Percentiles rank a stretch among this genome's conserved stretches.
phyloP scores from a whole-genome alignment of 1,140 invertebrate genomes.

The Megalopta genalis region DNA sequence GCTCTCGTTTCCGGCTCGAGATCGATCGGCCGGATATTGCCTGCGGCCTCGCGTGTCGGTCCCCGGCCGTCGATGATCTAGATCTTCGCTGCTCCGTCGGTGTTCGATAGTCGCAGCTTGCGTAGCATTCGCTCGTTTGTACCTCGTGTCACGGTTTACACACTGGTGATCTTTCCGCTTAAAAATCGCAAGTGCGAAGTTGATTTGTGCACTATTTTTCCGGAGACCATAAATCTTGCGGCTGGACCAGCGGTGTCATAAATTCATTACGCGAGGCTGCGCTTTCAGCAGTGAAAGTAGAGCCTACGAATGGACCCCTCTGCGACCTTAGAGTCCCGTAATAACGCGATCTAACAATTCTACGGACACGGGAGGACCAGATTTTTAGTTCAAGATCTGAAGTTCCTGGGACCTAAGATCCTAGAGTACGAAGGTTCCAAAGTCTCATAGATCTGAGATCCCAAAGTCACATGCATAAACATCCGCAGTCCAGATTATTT shows the following conservation, averaged over 20 bases:
- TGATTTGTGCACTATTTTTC: not conserved
- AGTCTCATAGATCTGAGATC: too few relatives aligned
- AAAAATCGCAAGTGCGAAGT: not conserved
- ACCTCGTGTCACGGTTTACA: not conserved
- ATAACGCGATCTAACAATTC: too few relatives aligned
- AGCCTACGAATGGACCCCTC: not conserved
- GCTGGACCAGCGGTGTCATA: not conserved
- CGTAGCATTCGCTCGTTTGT: not conserved
- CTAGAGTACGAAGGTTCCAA: not conserved
- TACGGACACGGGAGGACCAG: too few relatives aligned
- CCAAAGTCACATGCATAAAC: too few relatives aligned
- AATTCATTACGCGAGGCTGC: not conserved
- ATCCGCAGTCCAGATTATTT: too few relatives aligned
- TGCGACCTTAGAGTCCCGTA: not conserved
- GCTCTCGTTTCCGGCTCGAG: constrained; percentile 17
- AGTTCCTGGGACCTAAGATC: not conserved
- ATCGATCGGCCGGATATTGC: constrained; percentile 34
- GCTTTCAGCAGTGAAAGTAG: constrained; percentile 4
- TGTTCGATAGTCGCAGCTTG: too few relatives aligned
- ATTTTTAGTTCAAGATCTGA: not conserved
- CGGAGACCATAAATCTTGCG: not conserved
- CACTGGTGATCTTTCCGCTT: not conserved
- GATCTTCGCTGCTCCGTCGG: not conserved
- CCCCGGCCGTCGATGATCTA: constrained; percentile 8
- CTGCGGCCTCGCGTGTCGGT: constrained; percentile 10